Evolutionary conservation across 2,797 vertebrate species (phyloP).

Genomic region (Rallus crepitans): DNA sequence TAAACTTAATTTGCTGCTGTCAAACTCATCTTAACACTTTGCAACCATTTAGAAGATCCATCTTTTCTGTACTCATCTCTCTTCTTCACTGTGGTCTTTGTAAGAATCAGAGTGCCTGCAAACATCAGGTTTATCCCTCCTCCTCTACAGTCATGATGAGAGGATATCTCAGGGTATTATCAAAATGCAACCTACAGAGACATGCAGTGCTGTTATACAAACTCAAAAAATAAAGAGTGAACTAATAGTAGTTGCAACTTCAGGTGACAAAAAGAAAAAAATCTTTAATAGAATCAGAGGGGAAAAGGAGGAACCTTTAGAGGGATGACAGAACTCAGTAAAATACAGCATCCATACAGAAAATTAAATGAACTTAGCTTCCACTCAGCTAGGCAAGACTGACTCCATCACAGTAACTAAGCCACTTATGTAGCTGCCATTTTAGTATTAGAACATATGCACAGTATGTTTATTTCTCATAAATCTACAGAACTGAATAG

Average conservation of each 20-base stretch:
- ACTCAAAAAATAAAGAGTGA: not conserved
- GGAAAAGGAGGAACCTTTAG: not conserved
- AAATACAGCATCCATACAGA: not conserved
- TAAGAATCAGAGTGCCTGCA: not conserved
- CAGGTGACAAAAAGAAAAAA: not conserved
- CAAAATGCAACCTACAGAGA: not conserved
- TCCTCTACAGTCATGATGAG: not conserved
- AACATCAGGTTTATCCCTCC: not conserved
- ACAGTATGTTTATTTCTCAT: not conserved
- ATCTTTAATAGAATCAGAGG: not conserved
- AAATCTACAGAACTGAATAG: not conserved
- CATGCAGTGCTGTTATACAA: not conserved
- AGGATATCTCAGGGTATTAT: not conserved
- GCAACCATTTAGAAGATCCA: not conserved
- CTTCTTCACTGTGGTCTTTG: not conserved
- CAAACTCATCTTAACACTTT: not conserved
- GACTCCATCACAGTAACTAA: not conserved
- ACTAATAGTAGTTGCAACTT: not conserved
- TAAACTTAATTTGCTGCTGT: not conserved
- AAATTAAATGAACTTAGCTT: not conserved
- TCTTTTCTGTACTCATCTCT: not conserved
- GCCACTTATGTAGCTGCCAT: not conserved
- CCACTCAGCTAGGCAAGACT: not conserved
- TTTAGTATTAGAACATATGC: not conserved
- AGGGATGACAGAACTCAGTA: not conserved